Base-by-base conservation (phyloP, 2,797 vertebrate genomes). In the Xenentodon cancila region DNA sequence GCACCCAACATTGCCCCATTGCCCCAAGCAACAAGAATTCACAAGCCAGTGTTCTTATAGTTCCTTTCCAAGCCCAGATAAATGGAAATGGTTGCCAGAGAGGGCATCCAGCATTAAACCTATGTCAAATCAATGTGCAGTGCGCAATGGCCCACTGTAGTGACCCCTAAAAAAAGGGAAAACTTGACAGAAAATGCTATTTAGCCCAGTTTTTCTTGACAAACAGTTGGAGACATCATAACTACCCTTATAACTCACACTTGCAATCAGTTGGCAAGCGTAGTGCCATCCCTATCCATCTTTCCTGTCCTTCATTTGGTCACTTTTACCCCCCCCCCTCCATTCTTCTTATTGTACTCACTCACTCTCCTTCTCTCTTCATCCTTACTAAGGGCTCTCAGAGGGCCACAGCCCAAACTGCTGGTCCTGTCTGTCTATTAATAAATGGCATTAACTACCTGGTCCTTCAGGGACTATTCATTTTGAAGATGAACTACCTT, bases 381-480 rank as follows among this genome's bases (percentile, higher is more conserved):
- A 83, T 89, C 85, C 86, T 90, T 89, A 92, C 91, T 91, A 92
- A 93, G 86, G 89, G 83, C 91, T 93, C 92, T 94, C 92, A 16
- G 75, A 92, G 91, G 92, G 84, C 85, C 83, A 51, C 76, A 75
- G 88, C 77, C 88, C 87, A 88, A 90, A 92, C 90, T 92, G 88
- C 91, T 78, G 86, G 85, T 87, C 91, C 87, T 91, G 90, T 91
- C 92, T 90, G 89, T 92, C 93, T 93, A 93, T 94, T 94, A 94
- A 94, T 94, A 94, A 93, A 93, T 93, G 92, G 87, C 93, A 94
- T 93, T 94, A 94, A 94, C 88, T 91, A 93, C 89, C 89, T 87
- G 90, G 88, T 79, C 92, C 92, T 89, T 88, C 84, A 82, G 93
- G 93, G 91, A 93, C 92, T 85, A 92, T 93, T 94, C 92, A 94